These are phyloP conservation scores for Pipistrellus nathusii DNA, from an alignment of 2,797 vertebrate species.

Conservation along the genomic window DNA sequence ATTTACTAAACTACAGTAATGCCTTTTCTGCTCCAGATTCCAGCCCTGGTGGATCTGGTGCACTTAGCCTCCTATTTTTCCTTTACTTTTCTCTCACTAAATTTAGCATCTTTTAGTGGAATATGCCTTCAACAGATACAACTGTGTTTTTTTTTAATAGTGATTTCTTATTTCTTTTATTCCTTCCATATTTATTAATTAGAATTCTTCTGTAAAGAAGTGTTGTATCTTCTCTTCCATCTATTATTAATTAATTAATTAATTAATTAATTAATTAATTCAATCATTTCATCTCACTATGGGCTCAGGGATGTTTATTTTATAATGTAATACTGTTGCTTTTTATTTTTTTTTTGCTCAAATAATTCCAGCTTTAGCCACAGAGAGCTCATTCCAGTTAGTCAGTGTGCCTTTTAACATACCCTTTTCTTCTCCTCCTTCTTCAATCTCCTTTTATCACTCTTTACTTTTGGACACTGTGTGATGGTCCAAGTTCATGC, in stretches of 20 bases:
- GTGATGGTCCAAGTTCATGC: not conserved
- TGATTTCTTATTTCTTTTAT: not conserved
- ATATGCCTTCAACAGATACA: not conserved
- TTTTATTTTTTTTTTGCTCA: not conserved
- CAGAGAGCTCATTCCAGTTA: not conserved
- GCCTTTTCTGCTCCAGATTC: not conserved
- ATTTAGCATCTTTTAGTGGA: not conserved
- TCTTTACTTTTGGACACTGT: not conserved
- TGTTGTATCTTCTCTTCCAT: not conserved
- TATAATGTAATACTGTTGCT: not conserved
- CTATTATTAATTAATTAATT: not conserved
- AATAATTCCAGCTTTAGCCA: not conserved
- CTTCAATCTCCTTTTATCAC: not conserved
- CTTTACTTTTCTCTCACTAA: not conserved
- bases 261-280: not conserved
- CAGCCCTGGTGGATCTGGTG: too few species aligned
- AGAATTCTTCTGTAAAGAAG: not conserved
- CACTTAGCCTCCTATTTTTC: not conserved
- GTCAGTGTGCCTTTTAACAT: not conserved
- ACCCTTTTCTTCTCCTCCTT: not conserved
- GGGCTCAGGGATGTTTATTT: not conserved
- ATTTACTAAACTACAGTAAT: not conserved
- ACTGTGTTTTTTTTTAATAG: not conserved
- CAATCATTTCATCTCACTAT: not conserved
- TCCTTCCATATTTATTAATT: not conserved